Conservation (phyloP, 2,888 invertebrate species). For the Drosophila setosimentum region DNA sequence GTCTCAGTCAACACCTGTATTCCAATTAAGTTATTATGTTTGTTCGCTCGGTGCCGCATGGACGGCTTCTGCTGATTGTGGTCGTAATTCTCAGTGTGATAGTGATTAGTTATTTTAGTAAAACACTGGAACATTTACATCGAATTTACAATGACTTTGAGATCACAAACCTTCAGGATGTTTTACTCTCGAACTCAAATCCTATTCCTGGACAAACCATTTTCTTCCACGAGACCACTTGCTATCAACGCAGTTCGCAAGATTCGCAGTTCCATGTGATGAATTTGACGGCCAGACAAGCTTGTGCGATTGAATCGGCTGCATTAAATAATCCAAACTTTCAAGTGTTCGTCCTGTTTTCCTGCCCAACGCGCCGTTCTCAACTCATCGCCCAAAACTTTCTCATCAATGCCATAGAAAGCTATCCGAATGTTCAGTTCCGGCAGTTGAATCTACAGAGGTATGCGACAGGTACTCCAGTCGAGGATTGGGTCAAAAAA, state of each 20-base stretch:
- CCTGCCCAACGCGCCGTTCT: conserved; percentile 74
- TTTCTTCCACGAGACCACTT: conserved; percentile 85
- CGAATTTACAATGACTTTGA: background rate
- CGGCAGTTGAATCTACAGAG: conserved; percentile 81
- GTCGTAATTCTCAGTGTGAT: background rate
- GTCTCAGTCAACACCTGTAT: background rate
- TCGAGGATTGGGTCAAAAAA: conserved; percentile 80
- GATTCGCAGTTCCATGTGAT: conserved; percentile 46
- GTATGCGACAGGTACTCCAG: conserved; percentile 82
- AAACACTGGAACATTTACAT: background rate
- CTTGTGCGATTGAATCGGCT: conserved; percentile 84
- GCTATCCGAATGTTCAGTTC: conserved; percentile 81
- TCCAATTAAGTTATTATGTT: background rate
- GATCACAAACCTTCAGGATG: background rate
- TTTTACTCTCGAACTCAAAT: conserved; percentile 56
- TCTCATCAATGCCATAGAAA: conserved; percentile 73
- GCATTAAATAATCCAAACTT: conserved; percentile 82
- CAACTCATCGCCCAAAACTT: conserved; percentile 25
- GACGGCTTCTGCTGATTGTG: background rate
- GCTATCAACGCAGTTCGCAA: conserved; percentile 41
- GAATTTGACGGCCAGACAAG: conserved; percentile 80
- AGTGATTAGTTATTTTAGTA: too few relatives aligned
- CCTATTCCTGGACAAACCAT: conserved; percentile 81
- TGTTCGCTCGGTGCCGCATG: background rate
- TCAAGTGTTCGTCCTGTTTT: conserved; percentile 82